Percentiles rank a stretch among this genome's conserved stretches.
These are phyloP conservation scores for Theristus sp. DNA, from an alignment of 2,888 invertebrate genomes.

Conservation along the genomic window DNA sequence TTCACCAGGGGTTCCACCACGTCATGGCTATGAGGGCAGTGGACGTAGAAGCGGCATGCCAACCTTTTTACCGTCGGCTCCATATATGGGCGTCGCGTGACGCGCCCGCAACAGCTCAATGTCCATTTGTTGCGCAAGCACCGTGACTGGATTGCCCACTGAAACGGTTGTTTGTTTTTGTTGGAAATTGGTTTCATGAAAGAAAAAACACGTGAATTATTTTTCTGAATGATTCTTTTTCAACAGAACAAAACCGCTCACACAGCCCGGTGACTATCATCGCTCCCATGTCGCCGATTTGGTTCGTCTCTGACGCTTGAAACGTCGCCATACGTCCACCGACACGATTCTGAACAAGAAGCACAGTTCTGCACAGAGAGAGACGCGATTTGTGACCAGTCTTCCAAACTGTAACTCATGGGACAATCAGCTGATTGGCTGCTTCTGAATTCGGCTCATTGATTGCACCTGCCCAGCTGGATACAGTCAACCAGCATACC, in stretches of 20 bases:
- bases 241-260: constrained; percentile 14
- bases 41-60: too few species aligned
- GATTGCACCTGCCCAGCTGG: too few species aligned
- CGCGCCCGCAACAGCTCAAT: constrained; percentile 86
- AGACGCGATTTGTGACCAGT: too few species aligned
- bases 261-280: constrained; percentile 88
- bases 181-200: too few species aligned
- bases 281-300: constrained; percentile 56
- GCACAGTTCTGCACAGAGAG: background rate
- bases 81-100: constrained; percentile 85
- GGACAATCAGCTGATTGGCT: too few species aligned
- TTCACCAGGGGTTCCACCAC: too few species aligned
- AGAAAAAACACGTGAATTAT: too few species aligned
- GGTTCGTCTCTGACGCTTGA: constrained; percentile 53
- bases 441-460: too few species aligned
- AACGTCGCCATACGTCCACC: constrained; percentile 93
- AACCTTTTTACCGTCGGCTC: constrained; percentile 73
- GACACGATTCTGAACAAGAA: constrained; percentile 52
- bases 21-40: too few species aligned
- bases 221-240: too few species aligned
- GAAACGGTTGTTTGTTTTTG: constrained; percentile 9
- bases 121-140: constrained; percentile 80
- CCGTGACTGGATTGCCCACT: constrained; percentile 80
- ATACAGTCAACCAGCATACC: too few species aligned
- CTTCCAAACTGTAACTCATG: too few species aligned